Base-by-base conservation (phyloP, 2,888 invertebrate species). In the Eupithecia inturbata region DNA sequence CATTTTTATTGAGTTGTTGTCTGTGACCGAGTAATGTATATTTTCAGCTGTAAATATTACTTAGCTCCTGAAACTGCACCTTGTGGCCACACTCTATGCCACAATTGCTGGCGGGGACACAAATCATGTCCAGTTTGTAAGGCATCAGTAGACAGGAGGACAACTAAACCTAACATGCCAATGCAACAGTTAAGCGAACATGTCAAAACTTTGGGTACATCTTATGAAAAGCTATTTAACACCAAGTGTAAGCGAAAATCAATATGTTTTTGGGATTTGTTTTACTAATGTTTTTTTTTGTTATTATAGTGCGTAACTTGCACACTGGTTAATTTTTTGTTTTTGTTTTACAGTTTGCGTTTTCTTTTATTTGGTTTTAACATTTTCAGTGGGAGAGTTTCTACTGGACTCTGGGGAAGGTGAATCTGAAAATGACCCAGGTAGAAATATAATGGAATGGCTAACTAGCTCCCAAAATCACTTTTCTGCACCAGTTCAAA, bases 81-180 rank as follows among this genome's bases (percentile, higher is more conserved):
- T 6, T 94, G 94, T 80, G 92, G 92, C 5, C 94, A 94, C 76
- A 87, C 89, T 1, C 81, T 92, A 67, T 94, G 94, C 76, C 89
- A 90, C 70, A 81, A 81, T 0, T 94, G 94, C 79, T 94, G 93
- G 93, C 75, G 82, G 7, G 85, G 86, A 12, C 83, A 88, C 16
- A 85, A 82, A 3, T 80, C 82, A 22, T 94, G 94, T 62, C 88
- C 90, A 5, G 73, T 76, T 26, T 94, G 94, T 85, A 80, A 84
- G 1, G 76, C 76, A 10, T 75, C 86, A 10, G 70, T 92, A 2
- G 86, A 89, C 3, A 87, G 85, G 16, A 86, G 84, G 76, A 67
- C 79, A 0, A 80, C 91, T 26, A 91, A 86, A 77, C 78, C 86
- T 33, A 93, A 93, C 81, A 60, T 82, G 33, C 86, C 85, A 7